Conservation (phyloP, 2,888 invertebrate species). For the Spatulosminthurus flaviceps region DNA sequence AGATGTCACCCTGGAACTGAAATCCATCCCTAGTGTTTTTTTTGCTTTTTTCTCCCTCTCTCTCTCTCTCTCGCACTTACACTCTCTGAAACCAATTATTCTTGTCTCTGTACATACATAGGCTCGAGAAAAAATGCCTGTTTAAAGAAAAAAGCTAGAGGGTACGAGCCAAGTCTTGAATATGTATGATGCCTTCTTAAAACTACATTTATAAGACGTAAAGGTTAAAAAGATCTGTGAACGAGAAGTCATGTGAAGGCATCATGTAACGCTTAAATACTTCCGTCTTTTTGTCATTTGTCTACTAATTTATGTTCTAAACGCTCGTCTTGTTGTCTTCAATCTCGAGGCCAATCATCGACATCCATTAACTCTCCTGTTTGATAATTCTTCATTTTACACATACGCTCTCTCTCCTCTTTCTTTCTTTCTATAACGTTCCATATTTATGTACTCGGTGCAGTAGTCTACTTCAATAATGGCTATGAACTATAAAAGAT, state of each 20-base stretch:
- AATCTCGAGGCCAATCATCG: no score
- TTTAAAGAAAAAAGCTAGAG: neutral
- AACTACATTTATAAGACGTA: neutral
- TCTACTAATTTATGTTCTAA: slow-evolving; percentile 38
- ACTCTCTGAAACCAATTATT: slow-evolving; percentile 33
- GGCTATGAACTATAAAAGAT: no score
- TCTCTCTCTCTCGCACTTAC: neutral
- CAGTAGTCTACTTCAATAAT: no score
- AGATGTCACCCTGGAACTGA: slow-evolving; percentile 55
- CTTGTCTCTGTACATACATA: neutral
- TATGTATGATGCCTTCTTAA: neutral
- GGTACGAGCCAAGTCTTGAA: neutral
- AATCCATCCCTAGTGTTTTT: slow-evolving; percentile 46
- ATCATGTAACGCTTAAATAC: slow-evolving; percentile 47
- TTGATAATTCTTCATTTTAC: no score
- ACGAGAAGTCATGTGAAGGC: slow-evolving; percentile 30
- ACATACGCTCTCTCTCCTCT: no score
- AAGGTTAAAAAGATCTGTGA: slow-evolving; percentile 30
- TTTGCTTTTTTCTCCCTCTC: neutral
- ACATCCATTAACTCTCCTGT: no score
- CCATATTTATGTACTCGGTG: no score
- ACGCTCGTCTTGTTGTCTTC: neutral
- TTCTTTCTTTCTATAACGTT: no score
- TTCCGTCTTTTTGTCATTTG: slow-evolving; percentile 46
- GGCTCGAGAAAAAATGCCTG: neutral